Evolutionary conservation across 2,888 invertebrate species (phyloP).

Genomic region (Ochropleura leucogaster): DNA sequence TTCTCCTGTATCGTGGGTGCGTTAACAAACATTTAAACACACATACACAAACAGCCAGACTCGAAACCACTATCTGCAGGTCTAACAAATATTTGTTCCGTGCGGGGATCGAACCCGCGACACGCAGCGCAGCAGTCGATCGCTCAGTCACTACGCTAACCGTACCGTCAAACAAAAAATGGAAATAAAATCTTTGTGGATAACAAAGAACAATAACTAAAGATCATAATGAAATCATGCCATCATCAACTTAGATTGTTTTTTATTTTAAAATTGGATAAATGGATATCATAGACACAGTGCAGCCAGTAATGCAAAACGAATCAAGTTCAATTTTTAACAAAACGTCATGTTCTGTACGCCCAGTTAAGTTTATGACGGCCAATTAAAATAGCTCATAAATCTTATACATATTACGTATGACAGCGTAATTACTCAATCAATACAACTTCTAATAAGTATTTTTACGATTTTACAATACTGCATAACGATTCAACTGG

Average conservation of each 20-base stretch:
- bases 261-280: slow-evolving; percentile 7
- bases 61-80: too few species aligned
- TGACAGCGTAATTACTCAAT: slow-evolving; percentile 51
- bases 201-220: not conserved
- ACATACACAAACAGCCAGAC: too few species aligned
- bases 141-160: too few species aligned
- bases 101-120: too few species aligned
- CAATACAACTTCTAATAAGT: slow-evolving; percentile 36
- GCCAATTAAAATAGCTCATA: slow-evolving; percentile 50
- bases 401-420: slow-evolving; percentile 39
- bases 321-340: slow-evolving; percentile 28
- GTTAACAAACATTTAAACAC: too few species aligned
- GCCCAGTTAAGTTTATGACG: slow-evolving; percentile 36
- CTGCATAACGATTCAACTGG: slow-evolving; percentile 45
- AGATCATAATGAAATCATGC: not conserved
- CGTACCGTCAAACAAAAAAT: too few species aligned
- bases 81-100: too few species aligned
- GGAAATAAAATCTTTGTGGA: not conserved
- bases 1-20: too few species aligned
- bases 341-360: slow-evolving; percentile 30
- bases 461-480: slow-evolving; percentile 51
- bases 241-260: not conserved
- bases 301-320: slow-evolving; percentile 34
- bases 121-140: too few species aligned
- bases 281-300: slow-evolving; percentile 18